phyloP scores from a whole-genome alignment of 2,113 vertebrate genomes.

The Syngnathus scovelli region DNA sequence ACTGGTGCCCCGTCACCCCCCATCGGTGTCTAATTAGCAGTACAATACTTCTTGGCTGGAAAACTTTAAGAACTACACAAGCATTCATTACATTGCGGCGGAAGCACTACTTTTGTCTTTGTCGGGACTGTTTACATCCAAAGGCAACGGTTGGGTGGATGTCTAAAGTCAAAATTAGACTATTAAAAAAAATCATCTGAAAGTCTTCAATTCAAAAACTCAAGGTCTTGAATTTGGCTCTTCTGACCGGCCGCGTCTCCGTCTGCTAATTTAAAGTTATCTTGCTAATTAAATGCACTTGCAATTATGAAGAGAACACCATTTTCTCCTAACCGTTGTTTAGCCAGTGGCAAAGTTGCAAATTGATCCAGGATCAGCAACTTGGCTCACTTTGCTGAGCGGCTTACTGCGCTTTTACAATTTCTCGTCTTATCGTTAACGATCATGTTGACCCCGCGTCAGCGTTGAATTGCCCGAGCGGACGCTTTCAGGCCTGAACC shows the following conservation, averaged over 20 bases:
- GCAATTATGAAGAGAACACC: background rate
- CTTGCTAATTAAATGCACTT: background rate
- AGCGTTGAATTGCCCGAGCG: conserved; percentile 26
- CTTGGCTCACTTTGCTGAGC: conserved; percentile 43
- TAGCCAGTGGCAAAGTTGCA: no score
- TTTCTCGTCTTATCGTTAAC: conserved; percentile 34
- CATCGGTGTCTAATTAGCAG: conserved; percentile 2
- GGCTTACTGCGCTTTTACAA: conserved; percentile 27
- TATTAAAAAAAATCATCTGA: no score
- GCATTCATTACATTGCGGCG: background rate
- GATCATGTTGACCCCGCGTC: background rate
- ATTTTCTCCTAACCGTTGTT: background rate
- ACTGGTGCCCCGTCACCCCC: background rate
- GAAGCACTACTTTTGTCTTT: background rate
- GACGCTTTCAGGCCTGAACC: conserved; percentile 42
- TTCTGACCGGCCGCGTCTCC: conserved; percentile 22
- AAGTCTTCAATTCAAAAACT: no score
- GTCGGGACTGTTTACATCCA: background rate
- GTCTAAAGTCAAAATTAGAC: no score
- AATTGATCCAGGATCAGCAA: conserved; percentile 33
- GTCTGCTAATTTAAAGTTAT: conserved; percentile 28
- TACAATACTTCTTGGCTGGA: background rate
- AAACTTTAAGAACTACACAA: conserved; percentile 5
- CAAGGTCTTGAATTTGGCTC: background rate
- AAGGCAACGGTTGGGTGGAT: background rate